These are phyloP conservation scores for Rhinoraja longicauda DNA, from an alignment of 2,797 vertebrate genomes.

Conservation along the genomic window DNA sequence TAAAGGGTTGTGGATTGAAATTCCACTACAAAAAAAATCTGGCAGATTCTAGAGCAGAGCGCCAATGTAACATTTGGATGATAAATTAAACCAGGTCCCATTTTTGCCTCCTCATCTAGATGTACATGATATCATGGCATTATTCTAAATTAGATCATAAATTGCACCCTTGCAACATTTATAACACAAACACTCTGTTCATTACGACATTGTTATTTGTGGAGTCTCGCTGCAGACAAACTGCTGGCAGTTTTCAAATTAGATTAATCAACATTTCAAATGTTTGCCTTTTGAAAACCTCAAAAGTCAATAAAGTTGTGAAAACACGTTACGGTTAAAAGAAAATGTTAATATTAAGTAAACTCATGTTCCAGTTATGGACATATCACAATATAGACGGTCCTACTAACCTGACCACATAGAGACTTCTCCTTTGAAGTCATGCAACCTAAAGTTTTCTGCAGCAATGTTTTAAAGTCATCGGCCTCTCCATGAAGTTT, in stretches of 20 bases:
- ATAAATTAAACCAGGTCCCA: neutral
- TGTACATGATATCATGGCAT: neutral
- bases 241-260: neutral
- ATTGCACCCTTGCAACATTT: neutral
- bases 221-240: neutral
- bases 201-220: neutral
- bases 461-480: conserved; percentile 68
- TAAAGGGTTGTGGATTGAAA: neutral
- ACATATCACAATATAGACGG: too few relatives aligned
- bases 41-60: too few relatives aligned
- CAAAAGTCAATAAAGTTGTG: neutral
- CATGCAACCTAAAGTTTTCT: conserved; percentile 54
- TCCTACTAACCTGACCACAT: conserved; percentile 63
- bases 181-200: neutral
- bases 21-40: neutral
- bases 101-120: neutral
- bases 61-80: neutral
- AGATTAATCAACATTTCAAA: neutral
- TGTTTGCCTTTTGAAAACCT: neutral
- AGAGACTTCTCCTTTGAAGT: conserved; percentile 48
- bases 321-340: neutral
- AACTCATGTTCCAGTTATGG: neutral
- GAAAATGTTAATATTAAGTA: too few relatives aligned
- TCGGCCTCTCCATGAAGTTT: conserved; percentile 64
- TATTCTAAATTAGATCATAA: neutral